Conservation (phyloP, 2,888 invertebrate species). For the Thera britannica region DNA sequence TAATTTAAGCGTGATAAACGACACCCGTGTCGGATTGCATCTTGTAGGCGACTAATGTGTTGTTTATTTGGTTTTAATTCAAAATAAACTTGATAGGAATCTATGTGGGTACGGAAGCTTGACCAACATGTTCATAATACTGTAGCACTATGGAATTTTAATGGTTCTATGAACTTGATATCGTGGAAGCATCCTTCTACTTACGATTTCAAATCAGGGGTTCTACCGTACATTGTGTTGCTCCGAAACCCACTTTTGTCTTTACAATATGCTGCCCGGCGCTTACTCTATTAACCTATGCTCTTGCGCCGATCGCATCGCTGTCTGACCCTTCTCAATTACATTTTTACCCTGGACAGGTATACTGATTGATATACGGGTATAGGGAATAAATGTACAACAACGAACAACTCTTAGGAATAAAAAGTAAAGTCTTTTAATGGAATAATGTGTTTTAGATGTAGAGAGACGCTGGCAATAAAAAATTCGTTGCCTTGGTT, state of each 20-base stretch:
- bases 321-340: conserved; percentile 68
- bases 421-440: not conserved
- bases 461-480: no score
- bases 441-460: not conserved
- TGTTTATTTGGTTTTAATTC: conserved; percentile 27
- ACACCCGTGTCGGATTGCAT: conserved; percentile 27
- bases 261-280: conserved; percentile 17
- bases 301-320: conserved; percentile 61
- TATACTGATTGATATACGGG: conserved; percentile 66
- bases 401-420: not conserved
- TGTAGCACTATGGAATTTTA: conserved; percentile 15
- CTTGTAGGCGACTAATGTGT: conserved; percentile 19
- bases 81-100: conserved; percentile 10
- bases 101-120: conserved; percentile 14
- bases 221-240: not conserved
- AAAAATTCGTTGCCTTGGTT: no score
- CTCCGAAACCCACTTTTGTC: not conserved
- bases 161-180: not conserved
- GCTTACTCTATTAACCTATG: conserved; percentile 74
- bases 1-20: conserved; percentile 32
- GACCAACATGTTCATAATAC: conserved; percentile 1
- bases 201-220: not conserved
- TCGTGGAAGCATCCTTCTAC: not conserved
- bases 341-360: conserved; percentile 62
- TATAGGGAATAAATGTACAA: conserved; percentile 17